phyloP scores from a whole-genome alignment of 1,140 invertebrate genomes.

The Manduca sexta region DNA sequence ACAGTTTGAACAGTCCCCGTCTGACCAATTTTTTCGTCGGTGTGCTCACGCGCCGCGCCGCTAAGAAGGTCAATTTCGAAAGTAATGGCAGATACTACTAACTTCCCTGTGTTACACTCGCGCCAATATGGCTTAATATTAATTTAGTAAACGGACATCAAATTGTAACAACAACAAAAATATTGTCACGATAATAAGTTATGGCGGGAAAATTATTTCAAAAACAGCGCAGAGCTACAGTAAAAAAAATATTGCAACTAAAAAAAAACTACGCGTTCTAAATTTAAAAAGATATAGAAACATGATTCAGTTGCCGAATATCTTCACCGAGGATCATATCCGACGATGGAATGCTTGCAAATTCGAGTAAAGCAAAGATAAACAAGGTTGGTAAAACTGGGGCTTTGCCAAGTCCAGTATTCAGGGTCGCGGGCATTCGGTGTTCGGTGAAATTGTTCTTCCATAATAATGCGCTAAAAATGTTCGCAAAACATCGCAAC shows the following conservation, averaged over 20 bases:
- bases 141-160: no score
- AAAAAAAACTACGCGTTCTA: not conserved
- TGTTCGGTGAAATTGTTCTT: conserved; percentile 64
- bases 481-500: conserved; percentile 43
- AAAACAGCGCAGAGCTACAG: not conserved
- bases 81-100: conserved; percentile 27
- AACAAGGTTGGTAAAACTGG: conserved; percentile 43
- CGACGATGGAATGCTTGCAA: conserved; percentile 23
- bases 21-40: not conserved
- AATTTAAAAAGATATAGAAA: not conserved
- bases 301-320: not conserved
- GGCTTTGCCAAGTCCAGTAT: conserved; percentile 59
- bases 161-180: no score
- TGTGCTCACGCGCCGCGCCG: conserved; percentile 1
- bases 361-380: conserved; percentile 28
- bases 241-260: not conserved
- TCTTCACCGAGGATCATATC: conserved; percentile 10
- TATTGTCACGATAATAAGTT: no score
- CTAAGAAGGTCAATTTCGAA: conserved; percentile 53
- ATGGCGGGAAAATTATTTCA: conserved; percentile 14
- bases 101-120: conserved; percentile 4
- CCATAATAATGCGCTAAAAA: conserved; percentile 53
- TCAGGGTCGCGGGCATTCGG: conserved; percentile 52
- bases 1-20: no score
- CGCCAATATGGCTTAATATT: not conserved